Conservation (phyloP, 2,797 vertebrate species). For the Agapornis canus region DNA sequence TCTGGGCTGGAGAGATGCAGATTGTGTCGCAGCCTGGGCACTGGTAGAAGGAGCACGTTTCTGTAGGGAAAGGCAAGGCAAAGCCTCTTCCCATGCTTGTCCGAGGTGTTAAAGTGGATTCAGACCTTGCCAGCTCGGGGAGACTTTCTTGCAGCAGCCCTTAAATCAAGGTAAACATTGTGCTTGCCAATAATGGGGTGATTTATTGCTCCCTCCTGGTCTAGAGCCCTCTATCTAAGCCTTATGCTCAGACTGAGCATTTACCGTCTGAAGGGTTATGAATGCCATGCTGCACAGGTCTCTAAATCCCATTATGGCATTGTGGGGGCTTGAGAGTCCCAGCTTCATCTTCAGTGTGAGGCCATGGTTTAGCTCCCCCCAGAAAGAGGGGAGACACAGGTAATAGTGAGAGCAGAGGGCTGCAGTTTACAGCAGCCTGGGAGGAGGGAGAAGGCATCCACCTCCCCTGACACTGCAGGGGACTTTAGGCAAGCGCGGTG, state of each 20-base stretch:
- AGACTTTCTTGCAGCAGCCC: neutral
- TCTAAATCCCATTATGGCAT: accelerated
- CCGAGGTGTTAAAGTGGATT: accelerated
- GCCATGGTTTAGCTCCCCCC: neutral
- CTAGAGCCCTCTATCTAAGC: neutral
- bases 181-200: neutral
- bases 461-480: neutral
- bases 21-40: neutral
- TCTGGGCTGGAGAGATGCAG: neutral
- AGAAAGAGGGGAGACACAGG: accelerated
- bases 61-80: neutral
- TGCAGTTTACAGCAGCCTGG: neutral
- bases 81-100: neutral
- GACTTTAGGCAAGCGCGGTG: neutral
- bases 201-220: neutral
- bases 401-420: neutral
- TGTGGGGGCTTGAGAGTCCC: neutral
- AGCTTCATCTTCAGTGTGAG: accelerated
- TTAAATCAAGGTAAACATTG: neutral
- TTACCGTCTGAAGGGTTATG: neutral
- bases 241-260: accelerated
- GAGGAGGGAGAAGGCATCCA: neutral
- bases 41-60: neutral
- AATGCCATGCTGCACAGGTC: accelerated
- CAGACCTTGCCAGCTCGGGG: neutral